A percentile compares a stretch with the other conserved stretches of the same genome.
Evolutionary conservation across 2,797 vertebrate genomes (phyloP).

Genomic region (Cheirogaleus major): DNA sequence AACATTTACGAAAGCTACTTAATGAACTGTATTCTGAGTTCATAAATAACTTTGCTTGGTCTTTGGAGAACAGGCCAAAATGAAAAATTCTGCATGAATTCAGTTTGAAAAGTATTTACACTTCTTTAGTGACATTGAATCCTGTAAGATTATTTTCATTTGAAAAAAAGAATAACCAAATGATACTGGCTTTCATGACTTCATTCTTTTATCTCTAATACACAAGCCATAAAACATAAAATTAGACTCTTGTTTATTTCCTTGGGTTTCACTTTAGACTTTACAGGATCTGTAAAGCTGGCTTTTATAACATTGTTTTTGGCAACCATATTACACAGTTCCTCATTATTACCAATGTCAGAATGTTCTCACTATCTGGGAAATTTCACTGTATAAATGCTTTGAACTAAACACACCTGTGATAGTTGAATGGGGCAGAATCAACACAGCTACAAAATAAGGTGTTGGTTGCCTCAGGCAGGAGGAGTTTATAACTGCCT

Average conservation of each 20-base stretch:
- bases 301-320: background rate
- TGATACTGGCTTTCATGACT: background rate
- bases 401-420: background rate
- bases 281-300: background rate
- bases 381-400: background rate
- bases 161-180: background rate
- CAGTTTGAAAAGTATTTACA: background rate
- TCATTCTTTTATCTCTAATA: background rate
- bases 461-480: background rate
- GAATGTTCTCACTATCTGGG: constrained; percentile 7
- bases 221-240: background rate
- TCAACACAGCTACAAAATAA: background rate
- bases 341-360: background rate
- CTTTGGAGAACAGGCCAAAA: background rate
- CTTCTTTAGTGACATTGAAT: background rate
- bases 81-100: background rate
- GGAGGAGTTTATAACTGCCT: background rate
- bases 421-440: background rate
- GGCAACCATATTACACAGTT: background rate
- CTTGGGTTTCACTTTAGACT: background rate
- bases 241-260: background rate
- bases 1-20: background rate
- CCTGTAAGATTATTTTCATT: background rate
- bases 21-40: background rate
- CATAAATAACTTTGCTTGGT: background rate